Evolutionary conservation across 1,140 invertebrate species (phyloP).

Genomic region (Himalopsyche phryganea): DNA sequence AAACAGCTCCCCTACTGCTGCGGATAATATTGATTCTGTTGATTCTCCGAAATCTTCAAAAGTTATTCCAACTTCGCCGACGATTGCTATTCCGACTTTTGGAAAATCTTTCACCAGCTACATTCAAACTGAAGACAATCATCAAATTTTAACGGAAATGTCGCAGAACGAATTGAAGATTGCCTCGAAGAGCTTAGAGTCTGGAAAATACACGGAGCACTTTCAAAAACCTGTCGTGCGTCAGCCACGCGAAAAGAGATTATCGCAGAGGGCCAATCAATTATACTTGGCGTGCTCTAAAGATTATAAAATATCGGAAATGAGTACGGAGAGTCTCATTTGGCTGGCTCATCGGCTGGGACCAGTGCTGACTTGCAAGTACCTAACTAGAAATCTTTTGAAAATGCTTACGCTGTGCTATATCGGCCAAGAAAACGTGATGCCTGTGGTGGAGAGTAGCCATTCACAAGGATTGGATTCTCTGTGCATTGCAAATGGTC

Average conservation of each 20-base stretch:
- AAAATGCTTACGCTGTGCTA: conserved; percentile 94
- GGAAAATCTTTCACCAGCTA: conserved; percentile 46
- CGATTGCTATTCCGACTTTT: conserved; percentile 41
- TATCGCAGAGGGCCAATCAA: not conserved
- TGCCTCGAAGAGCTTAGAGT: conserved; percentile 14
- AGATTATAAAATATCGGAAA: conserved; percentile 76
- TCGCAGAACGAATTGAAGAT: not conserved
- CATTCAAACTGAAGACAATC: conserved; percentile 41
- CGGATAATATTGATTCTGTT: not conserved
- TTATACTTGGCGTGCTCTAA: conserved; percentile 35
- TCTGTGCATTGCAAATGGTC: conserved; percentile 56
- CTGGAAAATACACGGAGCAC: conserved; percentile 1
- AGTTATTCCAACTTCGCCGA: conserved; percentile 38
- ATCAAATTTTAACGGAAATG: conserved; percentile 3
- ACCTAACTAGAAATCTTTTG: conserved; percentile 86
- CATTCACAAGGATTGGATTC: conserved; percentile 47
- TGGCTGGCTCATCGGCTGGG: conserved; percentile 93
- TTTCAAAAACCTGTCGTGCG: conserved; percentile 5
- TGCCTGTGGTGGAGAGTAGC: conserved; percentile 34
- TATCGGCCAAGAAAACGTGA: conserved; percentile 77
- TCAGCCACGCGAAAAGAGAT: conserved; percentile 7
- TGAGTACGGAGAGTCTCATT: conserved; percentile 85
- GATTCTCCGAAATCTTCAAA: conserved; percentile 2
- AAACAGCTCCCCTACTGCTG: conserved; percentile 7
- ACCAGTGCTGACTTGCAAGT: conserved; percentile 86